Percentiles rank a stretch among this genome's conserved stretches.
phyloP scores from a whole-genome alignment of 2,888 invertebrate genomes.

The Altica lythri region DNA sequence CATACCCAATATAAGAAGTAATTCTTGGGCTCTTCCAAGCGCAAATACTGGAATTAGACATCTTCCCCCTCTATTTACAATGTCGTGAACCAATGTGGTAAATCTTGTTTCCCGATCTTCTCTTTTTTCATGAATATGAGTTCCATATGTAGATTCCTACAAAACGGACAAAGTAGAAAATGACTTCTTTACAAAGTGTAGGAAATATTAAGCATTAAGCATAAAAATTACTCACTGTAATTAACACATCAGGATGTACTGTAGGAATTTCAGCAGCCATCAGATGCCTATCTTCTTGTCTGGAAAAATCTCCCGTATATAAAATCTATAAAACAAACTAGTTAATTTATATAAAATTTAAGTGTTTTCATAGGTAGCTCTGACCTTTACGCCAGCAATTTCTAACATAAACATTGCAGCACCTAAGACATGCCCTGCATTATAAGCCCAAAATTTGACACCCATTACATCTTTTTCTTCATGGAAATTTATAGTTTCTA shows the following conservation, averaged over 20 bases:
- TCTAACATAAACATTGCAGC: constrained; percentile 99
- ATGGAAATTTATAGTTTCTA: constrained; percentile 97
- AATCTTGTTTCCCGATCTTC: constrained; percentile 96
- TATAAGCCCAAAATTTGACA: constrained; percentile 97
- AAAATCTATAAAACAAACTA: constrained; percentile 63
- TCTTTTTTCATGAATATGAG: constrained; percentile 97
- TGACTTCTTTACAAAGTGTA: neutral
- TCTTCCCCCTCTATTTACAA: constrained; percentile 94
- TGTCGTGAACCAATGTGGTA: constrained; percentile 91
- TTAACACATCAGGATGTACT: constrained; percentile 94
- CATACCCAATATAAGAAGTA: constrained; percentile 73
- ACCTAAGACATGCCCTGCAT: constrained; percentile 97
- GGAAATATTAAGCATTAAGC: neutral
- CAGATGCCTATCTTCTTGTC: constrained; percentile 98
- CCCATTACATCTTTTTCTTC: constrained; percentile 98
- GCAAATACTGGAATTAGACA: constrained; percentile 99
- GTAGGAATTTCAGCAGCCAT: constrained; percentile 99
- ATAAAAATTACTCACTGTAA: constrained; percentile 63
- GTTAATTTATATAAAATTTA: constrained; percentile 10
- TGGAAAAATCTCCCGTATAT: constrained; percentile 98
- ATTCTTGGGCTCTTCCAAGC: constrained; percentile 94
- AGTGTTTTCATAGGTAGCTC: no score
- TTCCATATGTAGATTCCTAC: constrained; percentile 97
- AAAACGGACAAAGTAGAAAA: constrained; percentile 2
- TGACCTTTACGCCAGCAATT: constrained; percentile 88